Evolutionary conservation across 2,113 vertebrate species (phyloP), one percentile per base, ranked within the genome.

Genomic region (Pseudolaguvia tuberculata): DNA sequence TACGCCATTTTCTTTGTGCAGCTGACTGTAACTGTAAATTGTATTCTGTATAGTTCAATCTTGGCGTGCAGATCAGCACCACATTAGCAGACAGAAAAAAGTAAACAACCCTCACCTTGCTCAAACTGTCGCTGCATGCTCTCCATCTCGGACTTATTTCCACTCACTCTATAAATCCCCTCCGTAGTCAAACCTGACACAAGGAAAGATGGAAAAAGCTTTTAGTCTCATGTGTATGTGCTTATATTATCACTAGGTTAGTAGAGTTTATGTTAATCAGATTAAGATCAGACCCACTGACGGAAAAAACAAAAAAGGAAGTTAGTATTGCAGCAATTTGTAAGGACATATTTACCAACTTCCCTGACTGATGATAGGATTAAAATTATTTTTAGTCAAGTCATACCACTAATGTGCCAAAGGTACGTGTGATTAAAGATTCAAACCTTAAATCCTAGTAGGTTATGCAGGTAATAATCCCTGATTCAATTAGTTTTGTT

Each of bases 141-240:
- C 79, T 98, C 96, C 93, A 98, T 98, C 88, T 98, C 96, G 0
- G 95, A 94, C 81, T 98, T 98, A 91, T 98, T 98, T 13, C 96
- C 96, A 0, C 96, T 97, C 17, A 98, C 96, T 0, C 96, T 90
- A 52, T 98, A 98, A 81, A 98, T 93, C 29, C 96, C 96, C 81
- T 98, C 96, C 0, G 95, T 96, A 79, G 91, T 94, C 85, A 98
- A 83, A 23, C 96, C 96, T 98, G 85, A 55, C 17, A 52, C 35
- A 31, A n/a, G 52, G 25, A 39, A 14, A 73, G 11, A 31, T 15
- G 17, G 11, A 69, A 23, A 17, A 65, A 23, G 62, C 5, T 65
- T 27, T 65, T 18, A 4, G 8, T 61, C 58, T 61, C 35, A 13
- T 6, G 11, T 13, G 21, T 14, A 4, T 39, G 31, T 4, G 18